Percentiles rank a stretch among this genome's conserved stretches.
Conservation (phyloP, 2,113 vertebrate genomes). For the Brienomyrus longianalis region DNA sequence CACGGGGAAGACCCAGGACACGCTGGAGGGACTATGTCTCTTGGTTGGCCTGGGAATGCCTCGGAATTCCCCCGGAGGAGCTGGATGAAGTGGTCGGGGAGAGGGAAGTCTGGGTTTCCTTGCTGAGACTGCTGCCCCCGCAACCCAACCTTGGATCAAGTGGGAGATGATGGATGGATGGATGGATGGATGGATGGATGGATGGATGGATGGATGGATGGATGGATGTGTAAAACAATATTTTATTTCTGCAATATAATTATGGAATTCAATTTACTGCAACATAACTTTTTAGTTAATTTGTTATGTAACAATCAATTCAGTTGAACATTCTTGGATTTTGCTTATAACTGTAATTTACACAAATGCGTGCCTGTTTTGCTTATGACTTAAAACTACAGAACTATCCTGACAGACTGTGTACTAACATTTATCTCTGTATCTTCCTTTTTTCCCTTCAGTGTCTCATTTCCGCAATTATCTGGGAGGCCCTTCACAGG, state of each 20-base stretch:
- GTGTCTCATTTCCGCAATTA: not conserved
- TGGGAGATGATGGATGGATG: no score
- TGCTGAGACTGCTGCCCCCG: no score
- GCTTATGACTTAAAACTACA: not conserved
- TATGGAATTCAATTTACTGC: not conserved
- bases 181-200: not conserved
- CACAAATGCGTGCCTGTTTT: not conserved
- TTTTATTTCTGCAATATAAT: not conserved
- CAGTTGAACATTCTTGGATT: not conserved
- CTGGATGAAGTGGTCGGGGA: no score
- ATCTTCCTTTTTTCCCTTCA: not conserved
- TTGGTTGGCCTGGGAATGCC: no score
- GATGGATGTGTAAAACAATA: not conserved
- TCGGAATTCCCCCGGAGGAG: no score
- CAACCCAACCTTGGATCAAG: no score
- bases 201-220: no score
- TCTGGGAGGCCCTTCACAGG: not conserved
- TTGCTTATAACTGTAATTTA: not conserved
- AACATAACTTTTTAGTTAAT: not conserved
- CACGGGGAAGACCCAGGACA: no score
- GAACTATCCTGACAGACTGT: not conserved
- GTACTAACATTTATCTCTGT: not conserved
- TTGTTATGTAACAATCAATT: not conserved
- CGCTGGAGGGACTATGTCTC: no score
- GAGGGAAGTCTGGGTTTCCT: no score